Evolutionary conservation across 2,797 vertebrate genomes (phyloP), one percentile per base, ranked within the genome.

Genomic region (Amazona ochrocephala): DNA sequence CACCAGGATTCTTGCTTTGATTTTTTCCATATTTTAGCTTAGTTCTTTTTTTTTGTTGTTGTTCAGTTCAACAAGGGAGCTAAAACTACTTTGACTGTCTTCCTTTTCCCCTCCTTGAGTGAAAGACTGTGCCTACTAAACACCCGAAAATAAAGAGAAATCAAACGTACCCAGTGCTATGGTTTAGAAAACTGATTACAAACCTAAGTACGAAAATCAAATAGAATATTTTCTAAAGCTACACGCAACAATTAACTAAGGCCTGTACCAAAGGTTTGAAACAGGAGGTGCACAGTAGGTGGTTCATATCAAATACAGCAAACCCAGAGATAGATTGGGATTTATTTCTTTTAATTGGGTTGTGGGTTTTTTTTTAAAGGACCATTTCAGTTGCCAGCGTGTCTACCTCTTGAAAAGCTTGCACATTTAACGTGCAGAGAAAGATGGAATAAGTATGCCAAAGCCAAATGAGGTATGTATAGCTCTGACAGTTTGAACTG

Each of bases 1-100:
- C 72, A 71, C 77, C 62, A 66, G 79, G 84, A 82, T 90, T 92
- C 97, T 83, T 56, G 74, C 95, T 97, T 95, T 91, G 74, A 96
- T 83, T 96, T 90, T 60, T 80, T 71, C 60, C 34, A n/a, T 56
- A 91, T 94, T 96, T 95, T 90, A 89, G 58, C 94, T 94, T 77
- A 62, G 45, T 90, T 84, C 42, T 93, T 96, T 87, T 88, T 70
- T 94, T 70, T 93, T 51, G n/a, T 80, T 22, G 37, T 24, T 53
- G 17, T 24, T 96, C 5, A 2, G 65, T 95, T 96, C 88, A 97
- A 95, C 73, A 96, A 94, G 89, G 87, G 77, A 95, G 80, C 39
- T 17, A 45, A 78, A 88, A 51, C 10, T 87, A 90, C 87, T 94
- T 73, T 77, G 72, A 44, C 27, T 71, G 39, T 62, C 71, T 65